Evolutionary conservation across 2,888 invertebrate species (phyloP).

Genomic region (Embidobia sp.): DNA sequence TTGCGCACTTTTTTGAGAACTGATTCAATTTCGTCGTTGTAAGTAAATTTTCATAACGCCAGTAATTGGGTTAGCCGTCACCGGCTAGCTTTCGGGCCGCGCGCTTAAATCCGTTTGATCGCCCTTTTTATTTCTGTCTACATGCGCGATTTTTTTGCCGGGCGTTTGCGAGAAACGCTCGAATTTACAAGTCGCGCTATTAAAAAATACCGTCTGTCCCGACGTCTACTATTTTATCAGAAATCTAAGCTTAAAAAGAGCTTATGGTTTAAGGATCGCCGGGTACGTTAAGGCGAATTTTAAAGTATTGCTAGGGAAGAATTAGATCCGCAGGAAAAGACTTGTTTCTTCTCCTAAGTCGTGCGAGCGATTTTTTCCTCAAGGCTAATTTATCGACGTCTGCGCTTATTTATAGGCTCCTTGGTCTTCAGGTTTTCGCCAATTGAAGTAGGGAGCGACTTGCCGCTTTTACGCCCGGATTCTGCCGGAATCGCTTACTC

Average conservation of each 20-base stretch:
- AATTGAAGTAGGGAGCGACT: constrained; percentile 54
- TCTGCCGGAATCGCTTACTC: constrained; percentile 48
- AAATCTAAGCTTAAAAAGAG: constrained; percentile 51
- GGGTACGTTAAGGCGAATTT: constrained; percentile 50
- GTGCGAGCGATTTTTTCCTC: constrained; percentile 59
- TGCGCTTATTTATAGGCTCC: constrained; percentile 65
- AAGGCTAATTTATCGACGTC: constrained; percentile 65
- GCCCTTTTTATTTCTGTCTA: constrained; percentile 18
- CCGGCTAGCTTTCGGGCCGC: not conserved
- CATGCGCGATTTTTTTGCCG: constrained; percentile 36
- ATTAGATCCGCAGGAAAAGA: constrained; percentile 49
- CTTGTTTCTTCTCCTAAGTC: constrained; percentile 58
- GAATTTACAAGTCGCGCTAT: constrained; percentile 41
- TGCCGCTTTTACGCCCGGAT: constrained; percentile 61
- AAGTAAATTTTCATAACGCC: constrained; percentile 12
- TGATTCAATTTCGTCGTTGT: not conserved
- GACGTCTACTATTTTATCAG: constrained; percentile 47
- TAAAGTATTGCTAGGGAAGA: constrained; percentile 50
- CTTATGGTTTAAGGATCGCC: constrained; percentile 51
- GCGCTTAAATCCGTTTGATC: constrained; percentile 17
- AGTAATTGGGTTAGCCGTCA: not conserved
- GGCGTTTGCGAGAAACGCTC: constrained; percentile 20
- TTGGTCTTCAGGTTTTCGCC: constrained; percentile 55
- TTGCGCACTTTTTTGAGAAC: no score
- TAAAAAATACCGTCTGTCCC: constrained; percentile 38